A percentile compares a stretch with the other conserved stretches of the same genome.
These are phyloP conservation scores for Drosophila bocki DNA, from an alignment of 1,140 invertebrate genomes.

Conservation along the genomic window DNA sequence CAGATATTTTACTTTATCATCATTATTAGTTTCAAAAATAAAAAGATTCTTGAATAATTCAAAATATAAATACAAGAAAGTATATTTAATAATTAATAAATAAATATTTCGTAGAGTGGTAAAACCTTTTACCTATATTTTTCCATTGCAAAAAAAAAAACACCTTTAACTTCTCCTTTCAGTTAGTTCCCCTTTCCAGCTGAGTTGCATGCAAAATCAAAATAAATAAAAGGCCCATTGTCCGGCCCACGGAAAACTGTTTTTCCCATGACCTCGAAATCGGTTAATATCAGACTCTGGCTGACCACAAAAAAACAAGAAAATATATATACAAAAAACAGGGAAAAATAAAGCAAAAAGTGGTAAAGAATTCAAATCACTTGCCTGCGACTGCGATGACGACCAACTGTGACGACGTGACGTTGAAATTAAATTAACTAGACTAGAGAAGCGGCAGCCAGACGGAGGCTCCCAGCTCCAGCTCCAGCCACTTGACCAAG, in stretches of 20 bases:
- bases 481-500: constrained; percentile 64
- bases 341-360: constrained; percentile 19
- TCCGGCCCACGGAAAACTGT: constrained; percentile 40
- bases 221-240: constrained; percentile 60
- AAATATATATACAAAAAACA: not conserved
- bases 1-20: not conserved
- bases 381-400: constrained; percentile 43
- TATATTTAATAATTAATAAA: not conserved
- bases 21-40: not conserved
- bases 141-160: not conserved
- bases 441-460: constrained; percentile 66
- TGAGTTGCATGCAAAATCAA: constrained; percentile 57
- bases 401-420: constrained; percentile 71
- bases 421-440: constrained; percentile 83
- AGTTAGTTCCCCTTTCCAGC: constrained; percentile 1
- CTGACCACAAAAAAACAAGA: constrained; percentile 37
- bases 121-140: not conserved
- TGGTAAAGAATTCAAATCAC: constrained; percentile 66
- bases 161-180: not conserved
- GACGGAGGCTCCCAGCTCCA: constrained; percentile 35
- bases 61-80: not conserved
- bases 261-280: constrained; percentile 80
- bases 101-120: not conserved
- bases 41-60: not conserved
- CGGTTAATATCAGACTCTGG: constrained; percentile 60